These are phyloP conservation scores for Caenorhabditis auriculariae DNA, from an alignment of 2,888 invertebrate genomes.

Conservation along the genomic window DNA sequence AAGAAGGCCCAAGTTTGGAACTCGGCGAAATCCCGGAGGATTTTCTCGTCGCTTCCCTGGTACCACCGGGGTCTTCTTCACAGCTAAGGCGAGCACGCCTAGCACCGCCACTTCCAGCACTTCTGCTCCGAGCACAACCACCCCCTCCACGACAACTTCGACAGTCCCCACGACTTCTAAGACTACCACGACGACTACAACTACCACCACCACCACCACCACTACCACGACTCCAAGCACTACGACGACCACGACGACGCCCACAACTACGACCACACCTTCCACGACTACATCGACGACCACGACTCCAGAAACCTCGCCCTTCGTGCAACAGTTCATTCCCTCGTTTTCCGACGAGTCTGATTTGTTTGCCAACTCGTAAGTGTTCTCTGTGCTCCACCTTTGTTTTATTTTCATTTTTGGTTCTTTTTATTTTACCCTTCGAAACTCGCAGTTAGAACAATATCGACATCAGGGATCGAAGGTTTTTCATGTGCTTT, in stretches of 20 bases:
- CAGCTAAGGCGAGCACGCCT: too few relatives aligned
- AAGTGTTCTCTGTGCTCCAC: too few relatives aligned
- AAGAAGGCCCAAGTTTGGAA: too few relatives aligned
- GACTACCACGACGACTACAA: conserved; percentile 5
- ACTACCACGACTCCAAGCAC: conserved; percentile 4
- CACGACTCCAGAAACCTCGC: conserved; percentile 1
- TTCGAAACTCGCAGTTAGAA: too few relatives aligned
- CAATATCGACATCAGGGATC: too few relatives aligned
- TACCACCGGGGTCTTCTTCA: too few relatives aligned
- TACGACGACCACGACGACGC: conserved; percentile 4
- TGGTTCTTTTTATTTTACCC: too few relatives aligned
- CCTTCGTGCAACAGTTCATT: conserved; percentile 13
- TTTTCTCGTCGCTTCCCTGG: too few relatives aligned
- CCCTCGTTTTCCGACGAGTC: conserved; percentile 28
- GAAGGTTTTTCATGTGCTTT: too few relatives aligned
- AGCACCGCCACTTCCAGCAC: conserved; percentile 4
- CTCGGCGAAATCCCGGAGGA: too few relatives aligned
- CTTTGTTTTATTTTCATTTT: too few relatives aligned
- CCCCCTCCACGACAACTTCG: conserved; percentile 14
- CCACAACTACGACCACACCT: neutral
- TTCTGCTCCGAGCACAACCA: conserved; percentile 7
- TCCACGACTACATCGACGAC: conserved; percentile 9
- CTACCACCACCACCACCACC: conserved; percentile 9
- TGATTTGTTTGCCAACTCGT: too few relatives aligned
- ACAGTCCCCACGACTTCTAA: conserved; percentile 13